phyloP scores from a whole-genome alignment of 2,113 vertebrate genomes.

The Aramus guarauna region DNA sequence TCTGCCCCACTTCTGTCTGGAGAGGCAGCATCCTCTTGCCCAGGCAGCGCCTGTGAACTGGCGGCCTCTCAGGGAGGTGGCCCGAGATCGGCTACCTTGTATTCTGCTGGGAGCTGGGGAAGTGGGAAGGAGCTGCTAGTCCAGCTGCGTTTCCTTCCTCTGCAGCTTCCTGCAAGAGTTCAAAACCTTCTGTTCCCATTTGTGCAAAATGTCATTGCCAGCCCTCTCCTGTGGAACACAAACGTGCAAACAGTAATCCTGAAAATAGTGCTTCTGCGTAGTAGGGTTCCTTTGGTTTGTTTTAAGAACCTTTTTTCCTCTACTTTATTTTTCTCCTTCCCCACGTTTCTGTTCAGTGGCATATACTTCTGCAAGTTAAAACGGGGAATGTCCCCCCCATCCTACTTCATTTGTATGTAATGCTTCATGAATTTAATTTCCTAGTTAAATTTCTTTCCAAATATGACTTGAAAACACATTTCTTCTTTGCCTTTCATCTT shows the following conservation, averaged over 20 bases:
- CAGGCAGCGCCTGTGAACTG: neutral
- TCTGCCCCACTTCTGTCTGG: neutral
- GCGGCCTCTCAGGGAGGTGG: accelerated
- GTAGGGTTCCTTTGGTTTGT: neutral
- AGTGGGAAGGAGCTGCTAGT: neutral
- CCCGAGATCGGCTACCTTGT: neutral
- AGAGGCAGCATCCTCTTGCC: neutral
- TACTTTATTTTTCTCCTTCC: neutral
- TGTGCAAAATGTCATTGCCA: neutral
- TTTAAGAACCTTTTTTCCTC: neutral
- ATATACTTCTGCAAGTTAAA: neutral
- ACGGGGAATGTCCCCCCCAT: neutral
- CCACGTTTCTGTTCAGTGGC: neutral
- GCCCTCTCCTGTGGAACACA: neutral
- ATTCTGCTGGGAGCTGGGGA: neutral
- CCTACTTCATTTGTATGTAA: neutral
- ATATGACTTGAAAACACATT: neutral
- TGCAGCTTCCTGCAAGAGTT: neutral
- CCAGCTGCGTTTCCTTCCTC: neutral
- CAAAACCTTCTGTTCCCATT: neutral
- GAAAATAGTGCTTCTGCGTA: neutral
- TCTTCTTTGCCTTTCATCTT: neutral
- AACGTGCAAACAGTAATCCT: neutral
- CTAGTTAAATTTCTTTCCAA: neutral
- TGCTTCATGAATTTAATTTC: neutral